Evolutionary conservation across 2,113 vertebrate genomes (phyloP), one percentile per base, ranked within the genome.

Genomic region (Sialia sialis): DNA sequence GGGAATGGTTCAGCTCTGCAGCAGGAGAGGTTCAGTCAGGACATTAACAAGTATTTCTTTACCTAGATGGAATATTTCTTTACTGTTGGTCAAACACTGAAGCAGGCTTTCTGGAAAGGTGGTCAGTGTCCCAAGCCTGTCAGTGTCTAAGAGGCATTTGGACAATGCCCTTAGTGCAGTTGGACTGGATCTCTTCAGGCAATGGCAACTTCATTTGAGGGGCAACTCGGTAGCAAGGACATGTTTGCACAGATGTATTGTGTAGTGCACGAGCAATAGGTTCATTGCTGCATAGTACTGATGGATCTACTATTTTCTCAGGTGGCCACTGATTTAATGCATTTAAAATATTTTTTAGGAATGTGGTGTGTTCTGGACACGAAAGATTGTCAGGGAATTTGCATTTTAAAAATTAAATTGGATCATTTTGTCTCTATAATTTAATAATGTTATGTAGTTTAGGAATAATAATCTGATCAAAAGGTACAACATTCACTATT

Each of bases 241-340:
- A 6, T 14, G 13, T 44, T 70, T 67, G 46, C 38, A 67, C 21
- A 27, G 38, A 49, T 0, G 0, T 63, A 22, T 11, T 46, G 9
- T 34, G 26, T 27, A 38, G n/a, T 36, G 44, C 16, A 19, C 11
- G 13, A 59, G 15, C 11, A 72, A 16, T 38, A 59, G 59, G 6
- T 4, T 56, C 11, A n/a, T 43, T 60, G 4, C 30, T 60, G 60
- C 21, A 10, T 15, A 16, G 39, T 1, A 1, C 21, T 66, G 73
- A 64, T 3, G 11, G 20, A 56, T 48, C 49, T 73, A 27, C 16
- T 36, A 3, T 84, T 81, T 92, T 68, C 34, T 81, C 30, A 23
- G 13, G 23, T 69, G 26, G 10, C 23, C 7, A 41, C 39, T 68
- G 39, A 91, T 84, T 64, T 30, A 68, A 39, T 0, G 0, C 4